Percentiles rank a stretch among this genome's conserved stretches.
phyloP scores from a whole-genome alignment of 2,797 vertebrate genomes.

The Brotula barbata region DNA sequence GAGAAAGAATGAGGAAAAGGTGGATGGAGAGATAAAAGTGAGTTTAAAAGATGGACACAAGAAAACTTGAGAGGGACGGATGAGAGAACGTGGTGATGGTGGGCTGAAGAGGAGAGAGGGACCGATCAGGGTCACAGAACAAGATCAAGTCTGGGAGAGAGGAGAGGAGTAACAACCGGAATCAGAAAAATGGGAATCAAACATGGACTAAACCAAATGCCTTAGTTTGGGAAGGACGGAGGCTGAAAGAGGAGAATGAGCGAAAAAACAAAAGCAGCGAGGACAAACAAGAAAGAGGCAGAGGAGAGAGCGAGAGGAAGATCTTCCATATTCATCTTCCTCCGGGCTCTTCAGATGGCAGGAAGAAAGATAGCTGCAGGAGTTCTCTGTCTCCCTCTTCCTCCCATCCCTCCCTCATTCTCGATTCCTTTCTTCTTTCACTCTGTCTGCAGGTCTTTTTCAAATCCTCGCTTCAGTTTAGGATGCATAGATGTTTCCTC shows the following conservation, averaged over 20 bases:
- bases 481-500: conserved; percentile 45
- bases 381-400: conserved; percentile 54
- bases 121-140: neutral
- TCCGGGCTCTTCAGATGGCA: conserved; percentile 66
- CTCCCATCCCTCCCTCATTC: conserved; percentile 59
- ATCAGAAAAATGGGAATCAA: neutral
- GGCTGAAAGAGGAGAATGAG: conserved; percentile 4
- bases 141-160: neutral
- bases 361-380: conserved; percentile 64
- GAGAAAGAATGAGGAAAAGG: too few species aligned
- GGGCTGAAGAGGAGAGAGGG: neutral
- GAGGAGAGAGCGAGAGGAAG: conserved; percentile 47
- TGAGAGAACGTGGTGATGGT: neutral
- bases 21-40: conserved; percentile 12
- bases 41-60: conserved; percentile 12
- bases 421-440: conserved; percentile 64
- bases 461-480: conserved; percentile 36
- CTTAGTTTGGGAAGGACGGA: neutral
- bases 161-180: neutral
- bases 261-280: conserved; percentile 23
- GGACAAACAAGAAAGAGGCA: conserved; percentile 14
- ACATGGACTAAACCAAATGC: neutral
- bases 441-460: conserved; percentile 35
- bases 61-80: conserved; percentile 6
- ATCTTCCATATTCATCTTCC: conserved; percentile 68